Evolutionary conservation across 2,113 vertebrate species (phyloP).

Genomic region (Muscicapa adusta): DNA sequence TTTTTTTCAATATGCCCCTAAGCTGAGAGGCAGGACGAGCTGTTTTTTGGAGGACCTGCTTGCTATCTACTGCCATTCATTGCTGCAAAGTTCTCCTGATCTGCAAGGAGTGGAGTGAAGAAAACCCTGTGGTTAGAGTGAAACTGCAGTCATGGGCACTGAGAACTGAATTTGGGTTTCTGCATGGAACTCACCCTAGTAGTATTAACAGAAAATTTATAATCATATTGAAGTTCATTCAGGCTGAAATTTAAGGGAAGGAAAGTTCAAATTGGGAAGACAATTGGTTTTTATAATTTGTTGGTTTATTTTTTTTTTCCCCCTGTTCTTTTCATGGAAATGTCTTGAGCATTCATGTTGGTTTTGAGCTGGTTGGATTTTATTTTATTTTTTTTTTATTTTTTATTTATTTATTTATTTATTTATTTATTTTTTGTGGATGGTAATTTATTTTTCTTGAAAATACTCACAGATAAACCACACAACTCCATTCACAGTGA

Average conservation of each 20-base stretch:
- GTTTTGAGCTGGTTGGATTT: not conserved
- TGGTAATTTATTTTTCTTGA: not conserved
- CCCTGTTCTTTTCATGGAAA: not conserved
- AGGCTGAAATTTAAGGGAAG: not conserved
- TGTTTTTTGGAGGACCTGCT: not conserved
- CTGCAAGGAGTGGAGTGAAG: not conserved
- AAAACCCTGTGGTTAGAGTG: not conserved
- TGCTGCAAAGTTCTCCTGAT: not conserved
- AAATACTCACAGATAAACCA: not conserved
- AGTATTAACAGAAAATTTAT: not conserved
- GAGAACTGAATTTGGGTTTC: not conserved
- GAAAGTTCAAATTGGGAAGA: not conserved
- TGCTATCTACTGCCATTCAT: not conserved
- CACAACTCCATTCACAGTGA: not conserved
- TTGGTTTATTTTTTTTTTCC: rapidly evolving
- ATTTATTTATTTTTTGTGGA: too few species aligned
- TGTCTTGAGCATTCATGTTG: not conserved
- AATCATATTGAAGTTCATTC: not conserved
- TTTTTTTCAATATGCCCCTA: not conserved
- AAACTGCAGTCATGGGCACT: not conserved
- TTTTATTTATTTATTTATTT: too few species aligned
- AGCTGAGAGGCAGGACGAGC: not conserved
- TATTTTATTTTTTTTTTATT: not conserved
- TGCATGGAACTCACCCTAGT: not conserved
- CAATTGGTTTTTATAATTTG: not conserved